Evolutionary conservation across 2,797 vertebrate species (phyloP).

Genomic region (Spheniscus humboldti): DNA sequence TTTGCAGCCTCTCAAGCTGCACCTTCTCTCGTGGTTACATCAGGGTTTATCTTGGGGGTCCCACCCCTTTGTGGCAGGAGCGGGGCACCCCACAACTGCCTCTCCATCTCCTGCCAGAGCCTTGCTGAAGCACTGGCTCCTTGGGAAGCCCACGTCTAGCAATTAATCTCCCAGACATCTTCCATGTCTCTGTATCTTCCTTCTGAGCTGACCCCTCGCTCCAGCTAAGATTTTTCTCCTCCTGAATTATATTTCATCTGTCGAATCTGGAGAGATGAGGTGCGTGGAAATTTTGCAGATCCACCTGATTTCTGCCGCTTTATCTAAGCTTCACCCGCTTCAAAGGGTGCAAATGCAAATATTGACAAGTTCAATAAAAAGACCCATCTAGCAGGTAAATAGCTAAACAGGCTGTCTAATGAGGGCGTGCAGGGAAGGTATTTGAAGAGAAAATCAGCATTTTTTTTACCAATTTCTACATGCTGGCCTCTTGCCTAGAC

Average conservation of each 20-base stretch:
- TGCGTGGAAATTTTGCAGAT: neutral
- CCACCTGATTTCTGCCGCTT: neutral
- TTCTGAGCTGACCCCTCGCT: neutral
- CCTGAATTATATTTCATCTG: constrained; percentile 14
- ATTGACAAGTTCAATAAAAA: constrained; percentile 7
- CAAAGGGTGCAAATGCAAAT: neutral
- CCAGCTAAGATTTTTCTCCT: constrained; percentile 19
- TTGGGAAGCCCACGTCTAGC: neutral
- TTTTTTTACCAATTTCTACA: neutral
- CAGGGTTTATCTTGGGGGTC: neutral
- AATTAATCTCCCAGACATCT: constrained; percentile 19
- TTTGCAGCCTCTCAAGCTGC: neutral
- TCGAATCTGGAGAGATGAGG: neutral
- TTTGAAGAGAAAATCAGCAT: neutral
- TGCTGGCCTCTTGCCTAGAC: neutral
- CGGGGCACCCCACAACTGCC: neutral
- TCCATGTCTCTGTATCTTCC: neutral
- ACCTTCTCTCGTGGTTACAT: neutral
- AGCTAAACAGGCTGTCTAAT: neutral
- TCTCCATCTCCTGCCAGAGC: neutral
- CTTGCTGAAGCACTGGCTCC: fast-evolving
- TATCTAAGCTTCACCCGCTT: neutral
- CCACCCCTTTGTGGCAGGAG: neutral
- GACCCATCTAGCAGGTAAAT: neutral
- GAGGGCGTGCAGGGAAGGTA: neutral